A percentile compares a stretch with the other conserved stretches of the same genome.
Conservation (phyloP, 2,888 invertebrate species). For the Xestia ashworthii region DNA sequence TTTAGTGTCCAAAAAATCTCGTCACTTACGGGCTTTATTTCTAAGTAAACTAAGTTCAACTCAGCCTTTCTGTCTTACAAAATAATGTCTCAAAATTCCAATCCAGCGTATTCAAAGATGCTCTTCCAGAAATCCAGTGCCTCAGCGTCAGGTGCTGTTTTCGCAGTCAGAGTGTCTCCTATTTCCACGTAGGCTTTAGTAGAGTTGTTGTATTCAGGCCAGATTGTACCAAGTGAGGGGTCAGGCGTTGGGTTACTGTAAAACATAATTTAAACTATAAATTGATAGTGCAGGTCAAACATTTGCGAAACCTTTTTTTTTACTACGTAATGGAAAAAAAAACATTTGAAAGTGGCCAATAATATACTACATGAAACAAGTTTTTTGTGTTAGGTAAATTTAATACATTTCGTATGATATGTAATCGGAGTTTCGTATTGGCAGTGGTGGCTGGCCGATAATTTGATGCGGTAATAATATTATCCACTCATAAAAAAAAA, state of each 20-base stretch:
- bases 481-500: not conserved
- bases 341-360: not conserved
- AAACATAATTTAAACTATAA: not conserved
- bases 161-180: slow-evolving; percentile 70
- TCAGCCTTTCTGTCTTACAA: not conserved
- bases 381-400: not conserved
- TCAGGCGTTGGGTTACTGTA: slow-evolving; percentile 38
- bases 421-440: not conserved
- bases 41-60: not conserved
- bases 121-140: slow-evolving; percentile 76
- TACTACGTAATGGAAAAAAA: not conserved
- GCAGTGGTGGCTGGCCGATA: not conserved
- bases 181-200: slow-evolving; percentile 75
- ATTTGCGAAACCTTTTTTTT: not conserved
- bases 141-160: slow-evolving; percentile 63
- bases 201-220: slow-evolving; percentile 76
- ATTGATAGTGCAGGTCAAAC: not conserved
- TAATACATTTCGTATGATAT: not conserved
- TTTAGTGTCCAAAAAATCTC: not conserved
- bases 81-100: slow-evolving; percentile 52
- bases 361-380: not conserved
- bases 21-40: not conserved
- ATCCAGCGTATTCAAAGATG: slow-evolving; percentile 55
- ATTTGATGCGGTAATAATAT: not conserved
- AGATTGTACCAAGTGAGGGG: slow-evolving; percentile 62